These are phyloP conservation scores for Drosophila eohydei DNA, from an alignment of 2,888 invertebrate genomes.

Conservation along the genomic window DNA sequence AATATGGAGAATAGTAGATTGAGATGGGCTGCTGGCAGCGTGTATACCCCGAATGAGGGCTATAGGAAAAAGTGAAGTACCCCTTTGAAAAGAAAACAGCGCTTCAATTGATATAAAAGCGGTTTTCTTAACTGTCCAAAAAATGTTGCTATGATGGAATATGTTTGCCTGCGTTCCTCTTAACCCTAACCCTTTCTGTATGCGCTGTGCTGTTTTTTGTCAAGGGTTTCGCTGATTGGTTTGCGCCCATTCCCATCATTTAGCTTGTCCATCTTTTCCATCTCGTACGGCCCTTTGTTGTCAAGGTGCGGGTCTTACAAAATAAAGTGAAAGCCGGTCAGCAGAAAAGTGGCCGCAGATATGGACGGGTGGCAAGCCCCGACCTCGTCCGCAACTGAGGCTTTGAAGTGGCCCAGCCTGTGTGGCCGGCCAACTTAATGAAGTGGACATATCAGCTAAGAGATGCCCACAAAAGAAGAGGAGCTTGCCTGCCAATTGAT, in stretches of 20 bases:
- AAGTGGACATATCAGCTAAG: conserved; percentile 72
- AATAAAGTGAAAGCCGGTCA: conserved; percentile 41
- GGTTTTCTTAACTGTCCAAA: conserved; percentile 52
- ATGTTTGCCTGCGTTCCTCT: conserved; percentile 7
- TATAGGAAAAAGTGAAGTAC: conserved; percentile 21
- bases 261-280: conserved; percentile 13
- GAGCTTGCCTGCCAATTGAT: conserved; percentile 46
- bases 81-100: conserved; percentile 29
- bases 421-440: conserved; percentile 64
- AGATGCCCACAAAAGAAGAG: conserved; percentile 33
- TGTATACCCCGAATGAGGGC: conserved; percentile 1
- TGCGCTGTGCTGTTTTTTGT: conserved; percentile 17
- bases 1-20: not conserved
- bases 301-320: conserved; percentile 57
- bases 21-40: conserved; percentile 4
- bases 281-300: conserved; percentile 49
- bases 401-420: conserved; percentile 61
- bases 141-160: conserved; percentile 46
- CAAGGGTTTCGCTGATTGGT: conserved; percentile 49
- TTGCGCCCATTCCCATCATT: conserved; percentile 13
- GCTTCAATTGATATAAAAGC: conserved; percentile 52
- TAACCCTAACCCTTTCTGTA: conserved; percentile 16
- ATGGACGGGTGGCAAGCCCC: conserved; percentile 19
- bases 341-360: conserved; percentile 36
- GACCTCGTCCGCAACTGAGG: not conserved